These are phyloP conservation scores for Diphyllodes magnificus DNA, from an alignment of 2,113 vertebrate genomes.

Conservation along the genomic window DNA sequence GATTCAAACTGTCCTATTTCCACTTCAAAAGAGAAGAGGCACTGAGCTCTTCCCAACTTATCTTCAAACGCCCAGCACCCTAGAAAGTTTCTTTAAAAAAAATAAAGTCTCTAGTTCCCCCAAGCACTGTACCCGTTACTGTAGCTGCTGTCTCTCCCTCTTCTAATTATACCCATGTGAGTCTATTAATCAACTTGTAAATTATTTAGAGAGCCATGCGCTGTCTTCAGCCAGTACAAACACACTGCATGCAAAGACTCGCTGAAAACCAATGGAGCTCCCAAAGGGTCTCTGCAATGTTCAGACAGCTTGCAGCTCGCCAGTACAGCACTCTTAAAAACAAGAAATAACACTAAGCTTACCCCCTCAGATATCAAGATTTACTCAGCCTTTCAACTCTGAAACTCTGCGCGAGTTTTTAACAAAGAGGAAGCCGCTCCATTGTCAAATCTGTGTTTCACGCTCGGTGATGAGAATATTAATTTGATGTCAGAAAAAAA, in stretches of 20 bases:
- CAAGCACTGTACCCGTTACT: constrained; percentile 95
- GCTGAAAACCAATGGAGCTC: constrained; percentile 66
- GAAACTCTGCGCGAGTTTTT: constrained; percentile 60
- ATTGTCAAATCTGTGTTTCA: constrained; percentile 51
- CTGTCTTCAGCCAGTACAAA: constrained; percentile 91
- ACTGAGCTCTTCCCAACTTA: constrained; percentile 93
- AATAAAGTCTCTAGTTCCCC: constrained; percentile 89
- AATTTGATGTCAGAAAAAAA: constrained; percentile 52
- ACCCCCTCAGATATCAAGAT: constrained; percentile 62
- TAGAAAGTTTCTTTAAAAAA: constrained; percentile 84
- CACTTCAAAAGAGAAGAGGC: constrained; percentile 98
- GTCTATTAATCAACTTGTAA: constrained; percentile 99
- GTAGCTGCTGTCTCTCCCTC: constrained; percentile 93
- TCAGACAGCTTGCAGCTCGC: constrained; percentile 59
- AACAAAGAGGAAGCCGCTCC: constrained; percentile 60
- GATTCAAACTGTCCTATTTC: constrained; percentile 99
- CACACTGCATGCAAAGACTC: constrained; percentile 72
- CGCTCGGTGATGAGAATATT: constrained; percentile 64
- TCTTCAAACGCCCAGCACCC: constrained; percentile 91
- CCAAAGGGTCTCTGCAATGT: constrained; percentile 65
- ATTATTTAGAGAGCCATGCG: constrained; percentile 95
- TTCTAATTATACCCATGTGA: constrained; percentile 99
- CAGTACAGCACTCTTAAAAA: constrained; percentile 37
- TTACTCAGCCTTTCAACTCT: constrained; percentile 68
- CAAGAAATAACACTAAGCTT: constrained; percentile 49